Conservation (phyloP, 2,113 vertebrate genomes). For the Heterochromis multidens region DNA sequence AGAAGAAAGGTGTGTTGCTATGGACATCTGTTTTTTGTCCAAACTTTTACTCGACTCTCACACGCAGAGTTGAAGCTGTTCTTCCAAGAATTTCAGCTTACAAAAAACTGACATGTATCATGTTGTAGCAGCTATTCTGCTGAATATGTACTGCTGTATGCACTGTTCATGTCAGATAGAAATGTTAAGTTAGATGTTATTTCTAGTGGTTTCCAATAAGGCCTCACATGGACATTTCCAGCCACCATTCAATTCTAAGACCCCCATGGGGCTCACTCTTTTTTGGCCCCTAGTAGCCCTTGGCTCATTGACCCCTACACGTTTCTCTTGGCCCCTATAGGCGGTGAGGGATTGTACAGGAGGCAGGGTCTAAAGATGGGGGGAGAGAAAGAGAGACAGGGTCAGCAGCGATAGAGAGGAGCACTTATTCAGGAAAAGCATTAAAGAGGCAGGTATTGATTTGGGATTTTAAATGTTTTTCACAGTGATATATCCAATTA, state of each 20-base stretch:
- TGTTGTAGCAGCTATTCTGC: conserved; percentile 12
- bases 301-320: conserved; percentile 61
- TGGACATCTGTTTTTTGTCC: conserved; percentile 13
- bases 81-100: background rate
- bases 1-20: conserved; percentile 36
- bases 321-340: conserved; percentile 56
- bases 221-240: conserved; percentile 45
- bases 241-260: conserved; percentile 55
- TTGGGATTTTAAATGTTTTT: conserved; percentile 79
- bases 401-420: conserved; percentile 59
- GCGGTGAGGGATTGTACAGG: conserved; percentile 58
- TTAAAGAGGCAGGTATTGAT: conserved; percentile 79
- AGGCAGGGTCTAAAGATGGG: conserved; percentile 7
- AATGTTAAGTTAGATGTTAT: conserved; percentile 38
- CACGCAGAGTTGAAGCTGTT: background rate
- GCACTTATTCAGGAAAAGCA: conserved; percentile 76
- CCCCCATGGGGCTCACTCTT: conserved; percentile 54
- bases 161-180: background rate
- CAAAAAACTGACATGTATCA: background rate
- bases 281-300: conserved; percentile 51
- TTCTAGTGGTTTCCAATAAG: conserved; percentile 30
- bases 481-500: conserved; percentile 78
- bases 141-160: background rate
- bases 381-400: background rate
- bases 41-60: background rate